These are phyloP conservation scores for Cephonodes hylas DNA, from an alignment of 2,888 invertebrate genomes.

Conservation along the genomic window DNA sequence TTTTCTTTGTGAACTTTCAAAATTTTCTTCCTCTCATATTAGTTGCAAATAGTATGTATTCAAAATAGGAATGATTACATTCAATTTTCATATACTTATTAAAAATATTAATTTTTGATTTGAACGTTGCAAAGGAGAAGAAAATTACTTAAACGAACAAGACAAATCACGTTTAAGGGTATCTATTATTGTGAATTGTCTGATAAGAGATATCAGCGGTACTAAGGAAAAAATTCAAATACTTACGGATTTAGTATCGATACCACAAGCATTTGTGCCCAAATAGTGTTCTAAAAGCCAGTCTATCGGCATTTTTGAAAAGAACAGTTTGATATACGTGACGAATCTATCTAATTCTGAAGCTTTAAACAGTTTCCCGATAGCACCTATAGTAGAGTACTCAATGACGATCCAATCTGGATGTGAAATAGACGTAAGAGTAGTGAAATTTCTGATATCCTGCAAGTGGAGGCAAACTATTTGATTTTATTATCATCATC, in stretches of 20 bases:
- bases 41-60: no score
- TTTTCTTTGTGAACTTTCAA: background rate
- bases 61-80: no score
- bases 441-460: constrained; percentile 57
- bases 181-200: no score
- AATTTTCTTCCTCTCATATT: background rate
- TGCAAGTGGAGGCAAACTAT: constrained; percentile 36
- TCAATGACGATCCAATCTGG: constrained; percentile 96
- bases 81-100: no score
- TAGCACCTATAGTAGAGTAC: constrained; percentile 96
- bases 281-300: constrained; percentile 96
- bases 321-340: constrained; percentile 97
- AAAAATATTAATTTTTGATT: no score
- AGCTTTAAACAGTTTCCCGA: constrained; percentile 96
- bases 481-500: no score
- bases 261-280: constrained; percentile 93
- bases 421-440: constrained; percentile 36
- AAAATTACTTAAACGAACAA: no score
- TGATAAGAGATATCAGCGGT: no score
- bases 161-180: no score
- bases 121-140: no score
- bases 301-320: constrained; percentile 97
- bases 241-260: constrained; percentile 87
- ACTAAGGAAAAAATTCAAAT: no score
- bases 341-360: constrained; percentile 92